Evolutionary conservation across 2,888 invertebrate species (phyloP), one percentile per base, ranked within the genome.

Genomic region (Panopea generosa): DNA sequence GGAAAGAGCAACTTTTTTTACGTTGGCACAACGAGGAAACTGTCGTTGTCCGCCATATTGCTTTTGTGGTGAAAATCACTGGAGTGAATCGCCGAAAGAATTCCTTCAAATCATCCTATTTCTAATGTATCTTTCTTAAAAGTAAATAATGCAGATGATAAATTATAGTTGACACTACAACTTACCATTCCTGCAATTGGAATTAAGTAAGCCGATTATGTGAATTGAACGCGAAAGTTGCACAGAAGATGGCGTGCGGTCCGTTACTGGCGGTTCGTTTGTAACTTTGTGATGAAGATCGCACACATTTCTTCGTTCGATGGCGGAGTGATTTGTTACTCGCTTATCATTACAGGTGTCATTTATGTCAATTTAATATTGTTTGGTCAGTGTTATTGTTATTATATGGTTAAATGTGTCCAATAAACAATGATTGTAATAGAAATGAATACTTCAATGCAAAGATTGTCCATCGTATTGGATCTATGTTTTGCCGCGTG

Each of bases 11-110:
- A 43, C 40, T 22, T 22, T 40, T 26, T 18, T 60, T 26, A 45
- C 59, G 40, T 50, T 4, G 29, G 47, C 29, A 63, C 27, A 1
- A n/a, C 50, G 43, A n/a, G 47, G 61, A 14, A 16, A 20, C 18
- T 29, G 33, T 6, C 9, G 16, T 57, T 56, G 71, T 68, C 77
- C 53, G 77, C 77, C 77, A 77, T 77, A 59, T 77, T 77, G 49
- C 52, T 38, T 68, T 62, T 63, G 18, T 27, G 22, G 56, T 53
- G 2, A 27, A 57, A 56, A 63, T 55, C 50, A 62, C 33, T 20
- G 16, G 29, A 55, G 55, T 29, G 33, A 29, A 29, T 29, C 55
- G 33, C 33, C 55, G 9, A 11, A 7, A 7, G 40, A n/a, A 11
- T 40, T 40, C 40, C 16, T 40, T 16, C 40, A 7, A 16, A 11